Base-by-base conservation (phyloP, 2,113 vertebrate genomes). In the Columbina picui region DNA sequence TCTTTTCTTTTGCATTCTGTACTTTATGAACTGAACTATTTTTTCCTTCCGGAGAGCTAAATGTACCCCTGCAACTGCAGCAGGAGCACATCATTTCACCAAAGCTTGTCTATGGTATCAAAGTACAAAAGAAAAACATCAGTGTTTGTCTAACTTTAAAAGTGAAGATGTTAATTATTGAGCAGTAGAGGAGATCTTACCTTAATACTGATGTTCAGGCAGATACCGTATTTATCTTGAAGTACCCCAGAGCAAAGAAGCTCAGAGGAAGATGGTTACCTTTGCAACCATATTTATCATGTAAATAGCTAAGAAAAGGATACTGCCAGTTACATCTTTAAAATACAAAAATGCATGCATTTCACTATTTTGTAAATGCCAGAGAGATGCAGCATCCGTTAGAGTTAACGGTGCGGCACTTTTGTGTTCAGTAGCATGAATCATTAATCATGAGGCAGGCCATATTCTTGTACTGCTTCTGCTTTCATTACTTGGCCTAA, bases 401-500 rank as follows among this genome's bases (percentile, higher is more conserved):
- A 98, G 99, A 99, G 99, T 99, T 99, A 99, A 99, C 99, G 98
- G 99, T 98, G 99, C 99, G 98, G 99, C 99, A 99, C 99, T 99
- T 99, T 99, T 99, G 99, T 99, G 99, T 99, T 99, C 98, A 98
- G 98, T 97, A 99, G 99, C 99, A 99, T 99, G 99, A 99, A 99
- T 99, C 99, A 99, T 99, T 99, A 99, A 99, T 99, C 99, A 99
- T 99, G 99, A 99, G 98, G 98, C 99, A 98, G 99, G 99, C 99
- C 99, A 99, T 99, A 99, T 99, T 99, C 99, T 99, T 99, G 99
- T 99, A 99, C 98, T 98, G 99, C 98, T 99, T 98, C 99, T 99
- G 99, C 99, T 99, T 99, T 99, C 99, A 99, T 99, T 99, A 99
- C 99, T 98, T 99, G 99, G 99, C 99, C 99, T 99, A 99, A 99